A percentile compares a stretch with the other conserved stretches of the same genome.
Evolutionary conservation across 1,140 invertebrate species (phyloP).

Genomic region (Andrena cerasifolii): DNA sequence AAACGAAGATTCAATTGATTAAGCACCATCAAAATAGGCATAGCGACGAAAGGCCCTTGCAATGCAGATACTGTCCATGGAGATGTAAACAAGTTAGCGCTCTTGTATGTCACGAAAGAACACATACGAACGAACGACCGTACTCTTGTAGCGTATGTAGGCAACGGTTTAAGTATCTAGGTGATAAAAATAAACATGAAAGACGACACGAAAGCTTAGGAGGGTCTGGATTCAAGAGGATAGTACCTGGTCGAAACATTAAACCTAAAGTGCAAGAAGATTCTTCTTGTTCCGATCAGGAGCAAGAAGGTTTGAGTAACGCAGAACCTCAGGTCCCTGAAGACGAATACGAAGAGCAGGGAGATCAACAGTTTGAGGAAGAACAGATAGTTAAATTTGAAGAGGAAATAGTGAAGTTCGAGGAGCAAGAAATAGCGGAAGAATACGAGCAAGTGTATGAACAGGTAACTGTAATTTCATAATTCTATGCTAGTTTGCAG

Average conservation of each 20-base stretch:
- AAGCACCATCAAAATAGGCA: constrained; percentile 81
- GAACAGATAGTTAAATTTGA: constrained; percentile 69
- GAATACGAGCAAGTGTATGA: constrained; percentile 72
- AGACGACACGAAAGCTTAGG: constrained; percentile 79
- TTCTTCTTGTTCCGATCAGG: constrained; percentile 70
- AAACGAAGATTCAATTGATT: constrained; percentile 81
- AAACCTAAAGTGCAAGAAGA: constrained; percentile 63
- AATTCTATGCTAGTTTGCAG: neutral
- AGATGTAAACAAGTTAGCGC: constrained; percentile 81
- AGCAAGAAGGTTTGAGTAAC: constrained; percentile 51
- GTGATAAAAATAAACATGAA: constrained; percentile 84
- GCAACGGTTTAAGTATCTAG: constrained; percentile 97
- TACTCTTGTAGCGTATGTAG: constrained; percentile 98
- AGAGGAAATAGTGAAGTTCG: constrained; percentile 72
- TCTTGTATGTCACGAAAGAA: constrained; percentile 91
- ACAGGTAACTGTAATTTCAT: constrained; percentile 61
- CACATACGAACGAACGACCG: constrained; percentile 98
- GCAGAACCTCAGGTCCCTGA: constrained; percentile 47
- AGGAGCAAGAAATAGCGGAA: constrained; percentile 63
- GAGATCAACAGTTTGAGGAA: constrained; percentile 54
- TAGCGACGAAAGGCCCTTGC: constrained; percentile 78
- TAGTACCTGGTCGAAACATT: constrained; percentile 73
- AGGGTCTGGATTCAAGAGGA: constrained; percentile 79
- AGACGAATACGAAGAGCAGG: constrained; percentile 55
- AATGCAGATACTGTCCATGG: constrained; percentile 78